Percentiles rank a stretch among this genome's conserved stretches.
These are phyloP conservation scores for Kryptolebias marmoratus DNA, from an alignment of 2,113 vertebrate genomes.

Conservation along the genomic window DNA sequence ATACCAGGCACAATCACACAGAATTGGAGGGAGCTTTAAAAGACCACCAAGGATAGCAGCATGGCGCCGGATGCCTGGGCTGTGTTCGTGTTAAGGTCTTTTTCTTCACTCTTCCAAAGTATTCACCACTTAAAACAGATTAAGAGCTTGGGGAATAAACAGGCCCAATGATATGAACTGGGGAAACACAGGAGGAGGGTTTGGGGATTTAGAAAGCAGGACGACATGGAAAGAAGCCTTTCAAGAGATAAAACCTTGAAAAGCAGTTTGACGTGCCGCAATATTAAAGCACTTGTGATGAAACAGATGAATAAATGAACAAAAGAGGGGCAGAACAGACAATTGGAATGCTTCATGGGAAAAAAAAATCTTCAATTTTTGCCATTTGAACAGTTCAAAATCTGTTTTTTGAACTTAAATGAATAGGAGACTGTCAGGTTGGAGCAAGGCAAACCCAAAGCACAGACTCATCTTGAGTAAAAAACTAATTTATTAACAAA, in stretches of 20 bases:
- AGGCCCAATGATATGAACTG: slow-evolving; percentile 50
- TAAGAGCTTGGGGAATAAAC: slow-evolving; percentile 75
- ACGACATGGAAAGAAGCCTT: slow-evolving; percentile 55
- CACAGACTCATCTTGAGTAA: too few species aligned
- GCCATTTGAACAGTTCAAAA: slow-evolving; percentile 30
- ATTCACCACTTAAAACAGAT: slow-evolving; percentile 80
- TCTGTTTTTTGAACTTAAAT: slow-evolving; percentile 14
- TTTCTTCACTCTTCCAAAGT: slow-evolving; percentile 71
- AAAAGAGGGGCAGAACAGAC: slow-evolving; percentile 28
- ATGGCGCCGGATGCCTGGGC: slow-evolving; percentile 49
- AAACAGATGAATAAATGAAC: slow-evolving; percentile 54
- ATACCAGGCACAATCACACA: slow-evolving; percentile 66
- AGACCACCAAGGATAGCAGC: slow-evolving; percentile 77
- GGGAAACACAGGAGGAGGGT: slow-evolving; percentile 60
- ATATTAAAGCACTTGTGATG: slow-evolving; percentile 63
- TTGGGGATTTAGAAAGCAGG: slow-evolving; percentile 64
- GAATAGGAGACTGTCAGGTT: background rate
- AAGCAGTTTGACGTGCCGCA: slow-evolving; percentile 55
- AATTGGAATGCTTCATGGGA: slow-evolving; percentile 26
- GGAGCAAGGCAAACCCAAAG: too few species aligned
- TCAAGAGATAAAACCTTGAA: slow-evolving; percentile 61
- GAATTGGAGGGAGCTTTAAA: slow-evolving; percentile 60
- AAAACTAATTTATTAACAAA: too few species aligned
- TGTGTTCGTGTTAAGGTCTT: slow-evolving; percentile 60
- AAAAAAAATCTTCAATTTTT: slow-evolving; percentile 14